Base-by-base conservation (phyloP, 2,113 vertebrate genomes). In the Esox niger region DNA sequence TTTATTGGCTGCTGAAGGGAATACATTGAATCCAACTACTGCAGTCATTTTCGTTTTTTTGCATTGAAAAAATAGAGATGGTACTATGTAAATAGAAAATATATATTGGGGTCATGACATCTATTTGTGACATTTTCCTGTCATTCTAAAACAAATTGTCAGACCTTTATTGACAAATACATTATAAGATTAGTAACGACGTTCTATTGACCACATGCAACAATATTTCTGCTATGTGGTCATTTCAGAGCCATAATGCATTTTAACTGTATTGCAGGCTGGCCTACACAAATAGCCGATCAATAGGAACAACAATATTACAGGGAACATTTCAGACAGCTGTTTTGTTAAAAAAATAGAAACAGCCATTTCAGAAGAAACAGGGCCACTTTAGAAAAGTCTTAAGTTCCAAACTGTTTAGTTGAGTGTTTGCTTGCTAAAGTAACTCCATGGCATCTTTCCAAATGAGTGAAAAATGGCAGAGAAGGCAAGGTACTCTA, bases 381-480 rank as follows among this genome's bases (percentile, higher is more conserved):
- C 23, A 47, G 74, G 62, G 62, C 62, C 73, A 80, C 62, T 7
- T 35, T 76, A 62, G 1, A 17, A 17, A 27, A 66, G 68, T 49
- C 73, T 59, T 58, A 52, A 52, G 4, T 73, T 75, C 69, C 52
- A 75, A 73, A 69, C 8, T 8, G 31, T 23, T 62, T 73, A 64
- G 66, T 70, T 73, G 59, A 82, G 67, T 7, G 6, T 73, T 79
- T 70, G 38, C 73, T 62, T 63, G 68, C 66, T 54, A 64, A 61
- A 43, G 29, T 26, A 49, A 54, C 17, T 46, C 43, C 2, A 2
- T 49, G 46, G 29, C 66, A 9, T 73, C 81, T 84, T 79, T 66
- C 84, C 72, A 80, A 75, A 82, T 83, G 80, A 84, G 81, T 83
- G 80, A 80, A 79, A 88, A 87, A 82, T 73, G 75, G 79, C 83